Evolutionary conservation across 2,888 invertebrate species (phyloP).

Genomic region (Hydraecia micacea): DNA sequence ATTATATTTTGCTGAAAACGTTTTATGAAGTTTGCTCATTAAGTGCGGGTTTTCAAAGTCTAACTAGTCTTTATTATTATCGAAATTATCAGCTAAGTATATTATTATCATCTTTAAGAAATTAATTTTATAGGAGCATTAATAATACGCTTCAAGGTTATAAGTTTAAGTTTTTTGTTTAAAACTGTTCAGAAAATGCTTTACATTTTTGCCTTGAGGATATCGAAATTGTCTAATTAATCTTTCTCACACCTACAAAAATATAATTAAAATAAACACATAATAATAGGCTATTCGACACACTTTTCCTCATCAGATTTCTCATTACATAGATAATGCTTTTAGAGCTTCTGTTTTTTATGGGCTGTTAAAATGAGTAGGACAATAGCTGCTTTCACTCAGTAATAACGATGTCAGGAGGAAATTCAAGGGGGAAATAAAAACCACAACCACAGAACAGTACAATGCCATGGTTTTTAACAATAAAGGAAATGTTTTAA

Average conservation of each 20-base stretch:
- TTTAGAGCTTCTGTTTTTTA: slow-evolving; percentile 53
- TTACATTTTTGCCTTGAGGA: neutral
- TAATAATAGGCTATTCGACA: slow-evolving; percentile 32
- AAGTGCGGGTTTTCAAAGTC: neutral
- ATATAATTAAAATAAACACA: neutral
- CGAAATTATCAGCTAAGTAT: neutral
- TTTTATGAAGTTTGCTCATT: slow-evolving; percentile 17
- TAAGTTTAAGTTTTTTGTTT: too few relatives aligned
- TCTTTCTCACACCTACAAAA: neutral
- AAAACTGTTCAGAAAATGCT: neutral
- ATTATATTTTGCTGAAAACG: slow-evolving; percentile 9
- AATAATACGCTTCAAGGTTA: neutral
- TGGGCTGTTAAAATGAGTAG: slow-evolving; percentile 55
- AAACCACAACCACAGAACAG: slow-evolving; percentile 34
- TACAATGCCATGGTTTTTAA: slow-evolving; percentile 34
- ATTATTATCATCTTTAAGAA: neutral
- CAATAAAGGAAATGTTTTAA: slow-evolving; percentile 30
- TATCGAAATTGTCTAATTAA: neutral
- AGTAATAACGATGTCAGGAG: slow-evolving; percentile 37
- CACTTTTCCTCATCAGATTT: slow-evolving; percentile 38
- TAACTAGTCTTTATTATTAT: neutral
- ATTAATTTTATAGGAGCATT: neutral
- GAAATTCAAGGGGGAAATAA: slow-evolving; percentile 33
- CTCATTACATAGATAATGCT: slow-evolving; percentile 39
- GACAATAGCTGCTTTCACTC: slow-evolving; percentile 41